Conservation (phyloP, 2,888 invertebrate species). For the Tachina fera region DNA sequence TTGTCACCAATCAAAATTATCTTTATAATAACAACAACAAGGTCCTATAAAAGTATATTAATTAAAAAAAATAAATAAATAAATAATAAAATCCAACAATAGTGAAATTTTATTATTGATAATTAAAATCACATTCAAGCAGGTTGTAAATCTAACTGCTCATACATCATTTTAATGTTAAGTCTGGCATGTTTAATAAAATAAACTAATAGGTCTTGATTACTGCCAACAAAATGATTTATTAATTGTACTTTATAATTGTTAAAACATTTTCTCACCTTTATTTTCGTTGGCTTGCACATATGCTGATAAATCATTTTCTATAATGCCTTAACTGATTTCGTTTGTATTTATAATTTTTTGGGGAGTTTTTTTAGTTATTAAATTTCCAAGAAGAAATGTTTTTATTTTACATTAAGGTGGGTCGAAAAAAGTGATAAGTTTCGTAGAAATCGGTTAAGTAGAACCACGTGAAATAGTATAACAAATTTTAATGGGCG, state of each 20-base stretch:
- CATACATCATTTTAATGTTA: constrained; percentile 37
- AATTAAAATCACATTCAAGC: constrained; percentile 30
- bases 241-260: constrained; percentile 39
- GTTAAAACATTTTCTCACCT: neutral
- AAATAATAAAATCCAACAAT: neutral
- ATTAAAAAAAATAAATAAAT: neutral
- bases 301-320: constrained; percentile 47
- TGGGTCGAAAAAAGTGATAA: too few species aligned
- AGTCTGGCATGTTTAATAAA: constrained; percentile 35
- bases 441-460: too few species aligned
- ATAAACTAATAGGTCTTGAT: constrained; percentile 56
- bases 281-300: neutral
- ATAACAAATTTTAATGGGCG: too few species aligned
- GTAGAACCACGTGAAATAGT: too few species aligned
- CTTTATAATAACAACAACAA: too few species aligned
- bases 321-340: constrained; percentile 23
- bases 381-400: neutral
- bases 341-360: neutral
- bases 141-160: constrained; percentile 22
- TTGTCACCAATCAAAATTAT: too few species aligned
- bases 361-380: neutral
- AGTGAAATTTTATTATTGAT: neutral
- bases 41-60: neutral
- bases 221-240: constrained; percentile 62
- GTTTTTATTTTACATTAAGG: too few species aligned